Percentiles rank a stretch among this genome's conserved stretches.
Evolutionary conservation across 2,113 vertebrate species (phyloP).

Genomic region (Leucopsar rothschildi): DNA sequence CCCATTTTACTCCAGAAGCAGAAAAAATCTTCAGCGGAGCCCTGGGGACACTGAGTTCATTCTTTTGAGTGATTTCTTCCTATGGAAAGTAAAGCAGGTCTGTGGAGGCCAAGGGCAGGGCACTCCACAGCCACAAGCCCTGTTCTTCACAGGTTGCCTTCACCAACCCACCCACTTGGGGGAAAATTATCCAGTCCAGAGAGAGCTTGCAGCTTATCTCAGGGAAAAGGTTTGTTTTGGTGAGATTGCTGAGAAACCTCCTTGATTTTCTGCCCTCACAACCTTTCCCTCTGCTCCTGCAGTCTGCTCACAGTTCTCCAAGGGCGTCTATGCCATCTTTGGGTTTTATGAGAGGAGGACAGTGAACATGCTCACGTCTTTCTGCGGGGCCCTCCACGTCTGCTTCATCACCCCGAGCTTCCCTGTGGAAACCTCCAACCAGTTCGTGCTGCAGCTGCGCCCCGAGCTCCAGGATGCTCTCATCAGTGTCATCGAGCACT

Average conservation of each 20-base stretch:
- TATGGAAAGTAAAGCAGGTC: not conserved
- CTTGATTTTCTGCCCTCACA: not conserved
- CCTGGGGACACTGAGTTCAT: not conserved
- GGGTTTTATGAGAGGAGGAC: slow-evolving; percentile 96
- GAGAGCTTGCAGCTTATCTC: not conserved
- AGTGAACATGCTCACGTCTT: slow-evolving; percentile 98
- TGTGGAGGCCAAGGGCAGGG: not conserved
- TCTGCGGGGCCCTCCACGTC: slow-evolving; percentile 96
- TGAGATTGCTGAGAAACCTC: not conserved
- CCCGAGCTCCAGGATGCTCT: slow-evolving; percentile 95
- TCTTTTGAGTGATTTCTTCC: not conserved
- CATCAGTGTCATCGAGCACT: slow-evolving; percentile 93
- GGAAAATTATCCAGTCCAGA: not conserved
- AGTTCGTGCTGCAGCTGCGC: slow-evolving; percentile 97
- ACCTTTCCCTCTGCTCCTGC: not conserved
- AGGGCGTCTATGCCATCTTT: slow-evolving; percentile 99
- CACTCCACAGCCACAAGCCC: not conserved
- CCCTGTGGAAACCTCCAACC: slow-evolving; percentile 94
- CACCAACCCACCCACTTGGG: accelerated
- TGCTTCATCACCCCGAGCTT: slow-evolving; percentile 98
- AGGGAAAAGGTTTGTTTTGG: not conserved
- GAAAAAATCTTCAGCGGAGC: not conserved
- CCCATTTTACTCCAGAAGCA: not conserved
- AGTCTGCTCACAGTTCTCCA: slow-evolving; percentile 99
- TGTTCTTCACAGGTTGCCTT: not conserved